These are phyloP conservation scores for Peromyscus maniculatus DNA, from an alignment of 2,113 vertebrate species.

Conservation along the genomic window DNA sequence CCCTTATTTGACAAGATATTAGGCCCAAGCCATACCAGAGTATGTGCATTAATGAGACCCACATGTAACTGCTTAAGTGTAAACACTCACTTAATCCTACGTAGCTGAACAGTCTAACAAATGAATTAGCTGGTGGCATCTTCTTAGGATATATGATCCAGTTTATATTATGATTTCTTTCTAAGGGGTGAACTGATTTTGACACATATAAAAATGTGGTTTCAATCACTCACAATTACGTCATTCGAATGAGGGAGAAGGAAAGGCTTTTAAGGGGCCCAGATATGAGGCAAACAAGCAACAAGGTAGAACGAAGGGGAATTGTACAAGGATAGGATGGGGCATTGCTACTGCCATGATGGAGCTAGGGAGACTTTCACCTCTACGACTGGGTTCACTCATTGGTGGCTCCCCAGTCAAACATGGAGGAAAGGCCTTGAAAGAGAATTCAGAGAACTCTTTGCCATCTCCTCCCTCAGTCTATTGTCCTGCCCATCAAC, in stretches of 20 bases:
- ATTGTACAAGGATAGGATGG: slow-evolving; percentile 40
- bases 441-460: slow-evolving; percentile 63
- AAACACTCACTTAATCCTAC: slow-evolving; percentile 86
- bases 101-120: slow-evolving; percentile 86
- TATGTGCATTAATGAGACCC: slow-evolving; percentile 85
- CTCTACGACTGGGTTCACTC: slow-evolving; percentile 77
- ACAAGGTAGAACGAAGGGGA: slow-evolving; percentile 75
- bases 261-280: slow-evolving; percentile 79
- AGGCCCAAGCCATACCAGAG: slow-evolving; percentile 82
- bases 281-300: slow-evolving; percentile 80
- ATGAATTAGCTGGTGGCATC: slow-evolving; percentile 88
- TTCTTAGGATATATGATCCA: slow-evolving; percentile 89
- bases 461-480: slow-evolving; percentile 66
- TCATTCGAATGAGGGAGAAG: slow-evolving; percentile 73
- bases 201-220: slow-evolving; percentile 89
- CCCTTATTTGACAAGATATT: slow-evolving; percentile 85
- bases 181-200: slow-evolving; percentile 87
- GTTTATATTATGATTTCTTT: slow-evolving; percentile 88
- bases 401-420: slow-evolving; percentile 64
- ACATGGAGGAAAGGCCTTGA: slow-evolving; percentile 66
- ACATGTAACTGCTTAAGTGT: slow-evolving; percentile 86
- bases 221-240: slow-evolving; percentile 86
- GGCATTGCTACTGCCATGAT: slow-evolving; percentile 53
- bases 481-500: slow-evolving; percentile 68
- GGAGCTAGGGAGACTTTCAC: slow-evolving; percentile 80